Percentiles rank a stretch among this genome's conserved stretches.
These are phyloP conservation scores for Perca schrenkii DNA, from an alignment of 2,113 vertebrate species.

Conservation along the genomic window DNA sequence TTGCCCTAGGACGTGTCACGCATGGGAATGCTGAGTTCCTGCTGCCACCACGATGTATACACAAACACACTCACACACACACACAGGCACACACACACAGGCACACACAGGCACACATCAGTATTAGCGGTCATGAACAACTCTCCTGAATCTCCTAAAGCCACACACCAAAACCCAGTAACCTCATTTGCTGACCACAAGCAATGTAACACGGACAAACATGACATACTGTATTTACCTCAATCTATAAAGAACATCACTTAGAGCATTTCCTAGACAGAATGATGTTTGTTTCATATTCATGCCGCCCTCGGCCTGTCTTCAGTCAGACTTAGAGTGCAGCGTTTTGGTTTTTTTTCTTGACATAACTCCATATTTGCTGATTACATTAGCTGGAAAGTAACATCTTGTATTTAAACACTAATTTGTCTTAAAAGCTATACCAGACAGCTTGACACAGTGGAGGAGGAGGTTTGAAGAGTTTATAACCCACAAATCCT, in stretches of 20 bases:
- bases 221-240: constrained; percentile 1
- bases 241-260: neutral
- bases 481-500: constrained; percentile 52
- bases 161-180: constrained; percentile 1
- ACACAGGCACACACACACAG: constrained; percentile 12
- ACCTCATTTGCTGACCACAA: constrained; percentile 1
- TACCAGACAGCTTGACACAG: constrained; percentile 32
- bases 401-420: constrained; percentile 37
- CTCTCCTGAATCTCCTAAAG: constrained; percentile 21
- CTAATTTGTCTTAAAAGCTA: constrained; percentile 49
- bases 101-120: constrained; percentile 1
- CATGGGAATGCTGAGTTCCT: constrained; percentile 78
- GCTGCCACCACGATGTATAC: constrained; percentile 44
- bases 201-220: constrained; percentile 5
- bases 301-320: constrained; percentile 8
- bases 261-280: constrained; percentile 8
- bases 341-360: constrained; percentile 2
- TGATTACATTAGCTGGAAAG: constrained; percentile 48
- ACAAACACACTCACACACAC: constrained; percentile 1
- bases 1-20: constrained; percentile 81
- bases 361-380: constrained; percentile 31
- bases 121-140: constrained; percentile 31
- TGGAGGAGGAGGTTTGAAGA: constrained; percentile 34
- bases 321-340: neutral
- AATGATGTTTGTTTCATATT: constrained; percentile 40